phyloP scores from a whole-genome alignment of 2,113 vertebrate species.

The Scopus umbretta region DNA sequence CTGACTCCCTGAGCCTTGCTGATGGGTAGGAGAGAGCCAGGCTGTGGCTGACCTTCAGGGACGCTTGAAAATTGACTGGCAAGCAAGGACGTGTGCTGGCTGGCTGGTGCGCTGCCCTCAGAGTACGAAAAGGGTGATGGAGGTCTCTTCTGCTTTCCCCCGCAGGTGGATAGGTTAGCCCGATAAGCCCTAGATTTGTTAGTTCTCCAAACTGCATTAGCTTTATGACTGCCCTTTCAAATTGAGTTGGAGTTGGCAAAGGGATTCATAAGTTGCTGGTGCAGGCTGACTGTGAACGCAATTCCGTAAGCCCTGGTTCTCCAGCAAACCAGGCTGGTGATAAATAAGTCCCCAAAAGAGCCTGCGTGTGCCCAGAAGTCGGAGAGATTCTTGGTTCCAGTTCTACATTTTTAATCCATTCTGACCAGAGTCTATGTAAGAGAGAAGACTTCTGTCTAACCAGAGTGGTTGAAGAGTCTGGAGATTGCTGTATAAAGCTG shows the following conservation, averaged over 20 bases:
- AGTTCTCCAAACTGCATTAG: not conserved
- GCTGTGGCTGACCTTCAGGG: not conserved
- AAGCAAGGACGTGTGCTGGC: accelerated
- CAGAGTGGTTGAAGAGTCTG: not conserved
- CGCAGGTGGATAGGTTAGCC: not conserved
- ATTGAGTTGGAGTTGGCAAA: not conserved
- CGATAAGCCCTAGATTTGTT: not conserved
- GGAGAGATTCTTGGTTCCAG: not conserved
- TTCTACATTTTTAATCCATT: not conserved
- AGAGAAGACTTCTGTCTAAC: not conserved
- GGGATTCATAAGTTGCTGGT: not conserved
- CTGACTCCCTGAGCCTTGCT: not conserved
- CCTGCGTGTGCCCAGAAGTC: not conserved
- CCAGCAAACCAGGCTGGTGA: not conserved
- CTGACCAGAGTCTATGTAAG: not conserved
- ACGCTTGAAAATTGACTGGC: not conserved
- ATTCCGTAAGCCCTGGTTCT: not conserved
- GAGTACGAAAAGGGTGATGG: not conserved
- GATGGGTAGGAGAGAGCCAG: not conserved
- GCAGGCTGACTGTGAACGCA: not conserved
- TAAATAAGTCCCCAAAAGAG: not conserved
- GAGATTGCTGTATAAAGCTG: not conserved
- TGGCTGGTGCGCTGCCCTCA: not conserved
- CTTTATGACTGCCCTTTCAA: not conserved
- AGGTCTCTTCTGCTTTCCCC: not conserved